phyloP scores from a whole-genome alignment of 92 coral and sea anemone species.

The Zoanthus gigantus region DNA sequence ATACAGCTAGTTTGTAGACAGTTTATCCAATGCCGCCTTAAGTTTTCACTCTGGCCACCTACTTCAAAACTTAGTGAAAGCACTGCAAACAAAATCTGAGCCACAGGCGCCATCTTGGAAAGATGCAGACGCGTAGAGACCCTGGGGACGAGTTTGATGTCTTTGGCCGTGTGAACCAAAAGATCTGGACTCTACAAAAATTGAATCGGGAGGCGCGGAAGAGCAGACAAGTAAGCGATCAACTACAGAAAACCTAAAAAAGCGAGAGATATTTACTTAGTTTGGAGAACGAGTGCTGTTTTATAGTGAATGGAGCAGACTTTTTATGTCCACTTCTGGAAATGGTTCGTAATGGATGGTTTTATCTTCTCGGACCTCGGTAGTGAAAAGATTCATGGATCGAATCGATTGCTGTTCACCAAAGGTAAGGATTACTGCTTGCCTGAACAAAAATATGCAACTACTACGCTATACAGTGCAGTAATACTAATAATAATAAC shows the following conservation, averaged over 20 bases:
- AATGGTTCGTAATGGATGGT: conserved; percentile 19
- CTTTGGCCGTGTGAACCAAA: conserved; percentile 13
- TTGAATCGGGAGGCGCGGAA: not conserved
- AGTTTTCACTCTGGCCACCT: conserved; percentile 9
- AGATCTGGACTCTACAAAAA: conserved; percentile 14
- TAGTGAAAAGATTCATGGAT: not conserved
- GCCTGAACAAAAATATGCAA: conserved; percentile 16
- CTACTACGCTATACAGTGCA: not conserved
- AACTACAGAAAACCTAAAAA: conserved; percentile 1
- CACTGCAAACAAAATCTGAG: not conserved
- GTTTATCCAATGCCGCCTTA: conserved; percentile 17
- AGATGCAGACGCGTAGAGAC: not conserved
- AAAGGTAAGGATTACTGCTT: not conserved
- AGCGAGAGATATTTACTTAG: conserved; percentile 23
- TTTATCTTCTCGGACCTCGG: not conserved
- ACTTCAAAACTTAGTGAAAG: not conserved
- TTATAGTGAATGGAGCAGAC: conserved; percentile 7
- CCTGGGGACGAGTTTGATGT: conserved; percentile 24
- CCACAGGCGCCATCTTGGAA: no score
- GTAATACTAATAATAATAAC: conserved; percentile 4
- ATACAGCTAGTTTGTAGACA: not conserved
- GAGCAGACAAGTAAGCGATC: conserved; percentile 9
- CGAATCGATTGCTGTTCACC: conserved; percentile 3
- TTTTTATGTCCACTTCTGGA: conserved; percentile 8
- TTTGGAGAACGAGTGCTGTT: conserved; percentile 22